Evolutionary conservation across 2,797 vertebrate genomes (phyloP).

Genomic region (Prunella strophiata): DNA sequence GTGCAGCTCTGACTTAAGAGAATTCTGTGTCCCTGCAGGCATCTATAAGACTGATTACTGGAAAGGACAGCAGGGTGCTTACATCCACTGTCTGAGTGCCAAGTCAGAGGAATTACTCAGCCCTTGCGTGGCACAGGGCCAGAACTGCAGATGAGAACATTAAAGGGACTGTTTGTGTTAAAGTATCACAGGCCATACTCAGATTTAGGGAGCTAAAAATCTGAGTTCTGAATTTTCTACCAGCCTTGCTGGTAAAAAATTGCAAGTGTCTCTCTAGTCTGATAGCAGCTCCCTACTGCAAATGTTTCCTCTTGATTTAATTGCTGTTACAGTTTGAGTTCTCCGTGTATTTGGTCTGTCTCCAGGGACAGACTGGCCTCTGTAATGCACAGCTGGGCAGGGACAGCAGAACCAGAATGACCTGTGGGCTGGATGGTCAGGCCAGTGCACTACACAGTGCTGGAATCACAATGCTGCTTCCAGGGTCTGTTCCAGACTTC

Average conservation of each 20-base stretch:
- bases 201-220: neutral
- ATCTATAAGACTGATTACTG: neutral
- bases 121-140: neutral
- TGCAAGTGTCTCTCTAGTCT: neutral
- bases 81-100: neutral
- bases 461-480: neutral
- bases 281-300: neutral
- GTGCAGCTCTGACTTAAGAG: neutral
- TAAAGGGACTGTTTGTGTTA: neutral
- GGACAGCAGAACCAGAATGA: neutral
- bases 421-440: neutral
- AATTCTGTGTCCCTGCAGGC: neutral
- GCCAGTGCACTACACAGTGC: neutral
- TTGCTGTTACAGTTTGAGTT: neutral
- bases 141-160: slow-evolving; percentile 2
- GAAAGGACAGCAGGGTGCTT: slow-evolving; percentile 23
- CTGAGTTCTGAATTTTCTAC: neutral
- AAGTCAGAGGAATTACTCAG: slow-evolving; percentile 31
- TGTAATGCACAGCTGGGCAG: neutral
- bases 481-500: neutral
- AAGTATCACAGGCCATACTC: neutral
- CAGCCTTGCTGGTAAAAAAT: neutral
- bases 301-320: neutral
- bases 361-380: neutral
- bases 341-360: neutral